Evolutionary conservation across 1,140 invertebrate genomes (phyloP), one percentile per base, ranked within the genome.

Genomic region (Brachionus manjavacas): DNA sequence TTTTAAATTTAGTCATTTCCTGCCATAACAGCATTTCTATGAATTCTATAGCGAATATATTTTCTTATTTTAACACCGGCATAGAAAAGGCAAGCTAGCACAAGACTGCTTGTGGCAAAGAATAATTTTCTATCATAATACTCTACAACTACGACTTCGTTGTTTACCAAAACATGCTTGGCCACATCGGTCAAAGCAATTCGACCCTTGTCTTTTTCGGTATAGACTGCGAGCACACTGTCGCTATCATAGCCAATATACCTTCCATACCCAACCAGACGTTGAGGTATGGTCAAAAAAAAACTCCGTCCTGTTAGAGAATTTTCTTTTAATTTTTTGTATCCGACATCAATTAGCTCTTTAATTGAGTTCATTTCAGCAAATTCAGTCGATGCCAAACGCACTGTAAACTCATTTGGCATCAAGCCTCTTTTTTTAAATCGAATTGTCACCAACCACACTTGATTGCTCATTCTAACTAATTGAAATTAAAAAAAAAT

Each of bases 121-220:
- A 68, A 64, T 14, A 81, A 43, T 25, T 81, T 81, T 81, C 55
- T 60, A 35, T 81, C 79, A 68, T 81, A 81, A 81, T 81, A 81
- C n/a, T 81, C 79, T 4, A 81, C 79, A 25, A 81, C 79, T 11
- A 81, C 60, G 20, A 81, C 79, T 46, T 81, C 79, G 14, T 81
- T 81, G 41, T 81, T 81, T n/a, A 81, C 79, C 8, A 81, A 25
- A 41, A 81, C 79, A 46, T 81, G 52, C 23, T 55, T 60, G 31
- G 79, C 79, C 20, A 81, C 79, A 68, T 81, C 79, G 25, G n/a
- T 81, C 35, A 81, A 46, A 60, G 79, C 49, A 9, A 81, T 81
- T 39, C 79, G 49, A 3, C 79, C 79, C 39, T 81, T 81, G 28
- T 81, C 79, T 16, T 81, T 81, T 81, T 81, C 79, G 8, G 79